A percentile compares a stretch with the other conserved stretches of the same genome.
Conservation (phyloP, 2,888 invertebrate species). For the Aspidiotus destructor region DNA sequence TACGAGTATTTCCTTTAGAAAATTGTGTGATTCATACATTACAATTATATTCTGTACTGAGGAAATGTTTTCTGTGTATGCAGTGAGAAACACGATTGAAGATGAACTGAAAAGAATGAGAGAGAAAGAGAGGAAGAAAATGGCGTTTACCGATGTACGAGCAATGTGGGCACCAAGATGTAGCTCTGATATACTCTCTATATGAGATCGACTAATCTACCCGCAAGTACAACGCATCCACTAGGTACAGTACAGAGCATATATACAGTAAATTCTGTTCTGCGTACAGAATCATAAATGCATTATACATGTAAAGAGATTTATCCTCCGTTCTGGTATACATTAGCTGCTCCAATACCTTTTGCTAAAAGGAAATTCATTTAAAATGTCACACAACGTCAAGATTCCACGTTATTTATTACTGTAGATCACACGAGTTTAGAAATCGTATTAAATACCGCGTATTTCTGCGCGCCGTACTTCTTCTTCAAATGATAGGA, state of each 20-base stretch:
- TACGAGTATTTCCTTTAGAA: background rate
- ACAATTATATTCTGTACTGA: no score
- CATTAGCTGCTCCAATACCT: constrained; percentile 10
- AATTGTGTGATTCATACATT: background rate
- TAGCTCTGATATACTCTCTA: background rate
- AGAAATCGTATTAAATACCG: constrained; percentile 10
- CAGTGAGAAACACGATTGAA: no score
- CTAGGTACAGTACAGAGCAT: background rate
- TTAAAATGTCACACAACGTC: constrained; percentile 15
- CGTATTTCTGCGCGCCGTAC: background rate
- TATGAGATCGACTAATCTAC: constrained; percentile 6
- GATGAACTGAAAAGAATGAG: no score
- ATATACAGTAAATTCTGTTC: no score
- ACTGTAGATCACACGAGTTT: constrained; percentile 12
- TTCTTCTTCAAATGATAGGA: background rate
- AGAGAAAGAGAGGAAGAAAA: no score
- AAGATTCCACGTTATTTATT: constrained; percentile 12
- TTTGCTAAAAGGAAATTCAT: constrained; percentile 15
- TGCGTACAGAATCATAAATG: constrained; percentile 7
- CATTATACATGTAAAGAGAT: constrained; percentile 9
- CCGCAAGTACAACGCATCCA: background rate
- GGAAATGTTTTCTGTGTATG: no score
- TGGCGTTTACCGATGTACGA: background rate
- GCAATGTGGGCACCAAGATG: constrained; percentile 6
- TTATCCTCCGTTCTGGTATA: constrained; percentile 1